phyloP scores from a whole-genome alignment of 2,888 invertebrate species.

The Latrodectus hesperus region DNA sequence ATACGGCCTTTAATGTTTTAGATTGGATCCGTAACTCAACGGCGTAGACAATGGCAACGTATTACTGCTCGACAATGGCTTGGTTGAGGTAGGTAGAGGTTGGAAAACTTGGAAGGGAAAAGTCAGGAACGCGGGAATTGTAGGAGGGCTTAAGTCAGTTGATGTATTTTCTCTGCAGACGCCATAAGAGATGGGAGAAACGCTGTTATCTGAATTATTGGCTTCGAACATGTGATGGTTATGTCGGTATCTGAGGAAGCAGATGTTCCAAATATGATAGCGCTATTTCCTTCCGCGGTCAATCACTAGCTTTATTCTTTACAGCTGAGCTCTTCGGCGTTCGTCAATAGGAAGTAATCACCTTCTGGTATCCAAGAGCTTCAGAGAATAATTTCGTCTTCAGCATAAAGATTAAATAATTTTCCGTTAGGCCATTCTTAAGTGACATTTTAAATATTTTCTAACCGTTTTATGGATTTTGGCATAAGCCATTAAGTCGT shows the following conservation, averaged over 20 bases:
- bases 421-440: too few relatives aligned
- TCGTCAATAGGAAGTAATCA: conserved; percentile 51
- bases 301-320: conserved; percentile 56
- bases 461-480: too few relatives aligned
- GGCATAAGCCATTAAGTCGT: too few relatives aligned
- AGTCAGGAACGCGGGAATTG: background rate
- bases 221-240: conserved; percentile 60
- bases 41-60: conserved; percentile 45
- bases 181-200: conserved; percentile 24
- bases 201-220: conserved; percentile 65
- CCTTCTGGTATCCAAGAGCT: background rate
- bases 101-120: conserved; percentile 10
- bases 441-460: too few relatives aligned
- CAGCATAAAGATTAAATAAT: too few relatives aligned
- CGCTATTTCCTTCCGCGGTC: conserved; percentile 34
- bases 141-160: background rate
- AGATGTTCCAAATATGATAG: conserved; percentile 55
- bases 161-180: conserved; percentile 31
- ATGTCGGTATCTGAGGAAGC: conserved; percentile 50
- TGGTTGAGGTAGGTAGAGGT: conserved; percentile 17
- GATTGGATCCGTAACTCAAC: conserved; percentile 66
- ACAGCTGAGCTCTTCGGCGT: conserved; percentile 25
- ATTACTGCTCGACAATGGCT: background rate
- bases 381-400: background rate
- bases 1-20: conserved; percentile 67